Conservation (phyloP, 2,113 vertebrate species). For the Sprattus sprattus region DNA sequence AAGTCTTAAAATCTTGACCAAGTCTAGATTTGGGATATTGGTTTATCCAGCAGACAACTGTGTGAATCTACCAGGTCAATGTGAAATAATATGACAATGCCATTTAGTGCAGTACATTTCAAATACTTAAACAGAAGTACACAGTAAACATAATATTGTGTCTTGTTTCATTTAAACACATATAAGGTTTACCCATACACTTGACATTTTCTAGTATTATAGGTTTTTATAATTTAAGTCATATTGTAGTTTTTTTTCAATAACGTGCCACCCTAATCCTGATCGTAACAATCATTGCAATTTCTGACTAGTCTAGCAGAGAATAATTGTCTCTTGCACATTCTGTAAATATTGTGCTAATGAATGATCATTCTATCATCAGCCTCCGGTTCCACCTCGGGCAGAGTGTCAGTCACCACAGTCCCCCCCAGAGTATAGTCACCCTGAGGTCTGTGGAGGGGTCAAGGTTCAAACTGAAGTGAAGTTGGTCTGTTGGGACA, state of each 20-base stretch:
- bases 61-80: too few species aligned
- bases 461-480: not conserved
- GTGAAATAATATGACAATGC: too few species aligned
- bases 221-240: too few species aligned
- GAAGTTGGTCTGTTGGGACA: not conserved
- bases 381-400: constrained; percentile 62
- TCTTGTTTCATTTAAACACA: too few species aligned
- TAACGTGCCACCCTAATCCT: not conserved
- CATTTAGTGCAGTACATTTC: too few species aligned
- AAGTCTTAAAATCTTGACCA: too few species aligned
- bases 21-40: too few species aligned
- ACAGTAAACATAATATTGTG: too few species aligned
- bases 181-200: too few species aligned
- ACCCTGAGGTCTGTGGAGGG: not conserved
- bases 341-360: constrained; percentile 24
- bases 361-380: constrained; percentile 61
- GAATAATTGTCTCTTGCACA: not conserved
- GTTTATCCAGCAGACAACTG: too few species aligned
- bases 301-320: not conserved
- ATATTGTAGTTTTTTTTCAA: not conserved
- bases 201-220: too few species aligned
- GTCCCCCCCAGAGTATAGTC: constrained; percentile 48
- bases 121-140: too few species aligned
- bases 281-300: not conserved
- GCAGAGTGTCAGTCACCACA: constrained; percentile 60